Conservation (phyloP, 2,113 vertebrate species). For the Amia ocellicauda region DNA sequence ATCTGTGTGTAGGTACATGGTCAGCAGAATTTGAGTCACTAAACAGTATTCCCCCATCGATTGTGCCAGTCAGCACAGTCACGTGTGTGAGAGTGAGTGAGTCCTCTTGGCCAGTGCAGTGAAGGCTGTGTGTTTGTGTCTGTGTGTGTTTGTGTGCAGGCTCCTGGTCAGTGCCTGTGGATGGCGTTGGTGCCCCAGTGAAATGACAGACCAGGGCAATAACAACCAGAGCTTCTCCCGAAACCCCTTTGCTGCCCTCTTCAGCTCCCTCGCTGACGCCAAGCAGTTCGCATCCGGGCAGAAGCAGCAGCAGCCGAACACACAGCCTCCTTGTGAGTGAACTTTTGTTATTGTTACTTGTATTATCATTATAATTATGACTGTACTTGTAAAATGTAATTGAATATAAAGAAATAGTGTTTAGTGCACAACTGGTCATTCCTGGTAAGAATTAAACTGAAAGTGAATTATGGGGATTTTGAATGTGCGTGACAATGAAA, state of each 20-base stretch:
- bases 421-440: no score
- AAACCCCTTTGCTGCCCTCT: conserved; percentile 96
- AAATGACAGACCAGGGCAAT: conserved; percentile 98
- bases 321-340: conserved; percentile 71
- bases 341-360: background rate
- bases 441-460: no score
- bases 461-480: no score
- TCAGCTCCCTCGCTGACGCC: conserved; percentile 92
- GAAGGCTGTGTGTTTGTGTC: background rate
- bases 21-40: no score
- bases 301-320: conserved; percentile 65
- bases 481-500: no score
- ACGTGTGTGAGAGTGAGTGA: background rate
- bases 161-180: conserved; percentile 47
- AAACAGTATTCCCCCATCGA: no score
- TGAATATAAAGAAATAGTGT: no score
- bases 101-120: background rate
- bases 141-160: conserved; percentile 20
- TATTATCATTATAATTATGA: no score
- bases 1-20: no score
- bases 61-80: no score
- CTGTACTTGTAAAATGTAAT: no score
- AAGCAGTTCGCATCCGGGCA: conserved; percentile 89
- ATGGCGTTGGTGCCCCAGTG: conserved; percentile 76
- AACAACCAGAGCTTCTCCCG: conserved; percentile 94